These are phyloP conservation scores for Indicator maculatus DNA, from an alignment of 2,113 vertebrate genomes.

Conservation along the genomic window DNA sequence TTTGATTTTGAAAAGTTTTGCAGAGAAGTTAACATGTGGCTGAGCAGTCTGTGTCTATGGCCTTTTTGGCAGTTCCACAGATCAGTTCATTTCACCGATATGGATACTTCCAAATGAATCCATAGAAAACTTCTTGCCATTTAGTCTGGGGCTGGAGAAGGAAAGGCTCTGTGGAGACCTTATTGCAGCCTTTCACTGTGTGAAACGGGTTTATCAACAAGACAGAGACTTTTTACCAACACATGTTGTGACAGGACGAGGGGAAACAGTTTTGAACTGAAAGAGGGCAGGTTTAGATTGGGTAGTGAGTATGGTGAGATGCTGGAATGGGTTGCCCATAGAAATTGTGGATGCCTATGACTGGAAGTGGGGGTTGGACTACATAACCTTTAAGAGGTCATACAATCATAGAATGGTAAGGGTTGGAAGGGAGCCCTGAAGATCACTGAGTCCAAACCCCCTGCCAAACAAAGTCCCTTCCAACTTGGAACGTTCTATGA, in stretches of 20 bases:
- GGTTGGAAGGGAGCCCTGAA: too few species aligned
- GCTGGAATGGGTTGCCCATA: too few species aligned
- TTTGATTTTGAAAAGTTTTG: not conserved
- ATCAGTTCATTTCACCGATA: not conserved
- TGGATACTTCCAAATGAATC: not conserved
- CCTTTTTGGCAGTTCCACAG: not conserved
- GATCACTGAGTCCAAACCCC: too few species aligned
- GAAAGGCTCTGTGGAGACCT: not conserved
- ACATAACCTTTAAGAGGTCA: accelerated
- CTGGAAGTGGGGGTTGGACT: not conserved
- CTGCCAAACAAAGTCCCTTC: not conserved
- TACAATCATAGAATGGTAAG: too few species aligned
- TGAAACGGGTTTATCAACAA: not conserved
- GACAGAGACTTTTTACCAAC: not conserved
- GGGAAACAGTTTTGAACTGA: not conserved
- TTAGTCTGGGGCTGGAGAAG: not conserved
- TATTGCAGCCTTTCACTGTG: accelerated
- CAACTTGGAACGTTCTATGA: not conserved
- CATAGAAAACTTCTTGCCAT: not conserved
- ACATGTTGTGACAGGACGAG: not conserved
- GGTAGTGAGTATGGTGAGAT: accelerated
- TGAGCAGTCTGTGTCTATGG: not conserved
- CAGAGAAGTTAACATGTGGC: not conserved
- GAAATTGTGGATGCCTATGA: not conserved
- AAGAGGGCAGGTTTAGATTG: accelerated